Evolutionary conservation across 2,113 vertebrate genomes (phyloP).

Genomic region (Mastomys natalensis): DNA sequence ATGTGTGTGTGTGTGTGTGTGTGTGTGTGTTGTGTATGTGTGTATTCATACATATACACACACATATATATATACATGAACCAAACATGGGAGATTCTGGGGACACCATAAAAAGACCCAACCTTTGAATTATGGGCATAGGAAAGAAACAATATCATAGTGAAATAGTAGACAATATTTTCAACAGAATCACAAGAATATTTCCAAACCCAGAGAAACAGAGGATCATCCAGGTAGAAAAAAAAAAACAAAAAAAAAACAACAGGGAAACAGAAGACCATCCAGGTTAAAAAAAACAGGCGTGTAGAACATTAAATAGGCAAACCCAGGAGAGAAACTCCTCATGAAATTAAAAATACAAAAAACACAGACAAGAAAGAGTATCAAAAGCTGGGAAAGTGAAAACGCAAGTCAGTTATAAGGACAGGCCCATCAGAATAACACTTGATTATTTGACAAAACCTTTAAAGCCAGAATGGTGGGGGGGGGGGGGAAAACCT

Average conservation of each 20-base stretch:
- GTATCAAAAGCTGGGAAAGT: not conserved
- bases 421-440: slow-evolving; percentile 3
- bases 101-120: not conserved
- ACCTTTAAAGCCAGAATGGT: not conserved
- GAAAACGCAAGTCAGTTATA: slow-evolving; percentile 38
- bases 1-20: too few species aligned
- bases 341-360: not conserved
- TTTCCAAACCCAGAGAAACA: not conserved
- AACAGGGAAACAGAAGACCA: too few species aligned
- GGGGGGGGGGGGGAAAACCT: too few species aligned
- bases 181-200: not conserved
- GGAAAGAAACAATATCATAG: not conserved
- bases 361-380: not conserved
- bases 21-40: too few species aligned
- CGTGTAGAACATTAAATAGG: not conserved
- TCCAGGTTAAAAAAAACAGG: not conserved
- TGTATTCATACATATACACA: not conserved
- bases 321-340: not conserved
- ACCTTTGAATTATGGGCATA: not conserved
- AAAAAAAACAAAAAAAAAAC: not conserved
- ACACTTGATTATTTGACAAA: not conserved
- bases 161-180: not conserved
- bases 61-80: not conserved
- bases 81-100: not conserved
- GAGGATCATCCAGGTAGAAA: not conserved